Base-by-base conservation (phyloP, 2,888 invertebrate species). In the Lasioglossum lativentre region DNA sequence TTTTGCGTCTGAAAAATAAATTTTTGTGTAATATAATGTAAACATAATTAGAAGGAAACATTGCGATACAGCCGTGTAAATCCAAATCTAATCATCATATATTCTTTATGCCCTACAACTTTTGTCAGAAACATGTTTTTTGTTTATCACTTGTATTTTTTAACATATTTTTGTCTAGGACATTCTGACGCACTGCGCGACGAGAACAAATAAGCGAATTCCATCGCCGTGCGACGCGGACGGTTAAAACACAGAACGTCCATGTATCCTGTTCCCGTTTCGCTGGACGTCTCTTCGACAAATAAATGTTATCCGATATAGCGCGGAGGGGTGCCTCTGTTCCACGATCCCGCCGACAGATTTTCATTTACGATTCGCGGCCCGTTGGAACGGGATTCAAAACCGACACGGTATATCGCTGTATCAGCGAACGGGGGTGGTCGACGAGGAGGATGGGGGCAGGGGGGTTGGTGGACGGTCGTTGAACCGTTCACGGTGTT, bases 341-440 rank as follows among this genome's bases (percentile, higher is more conserved):
- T 84, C 68, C 79, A 30, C 71, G 74, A 68, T 12, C 66, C 75
- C 70, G 80, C 75, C 84, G 86, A 85, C 85, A 89, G 80, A 90
- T 90, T 90, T 90, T 89, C 91, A 91, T 90, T 90, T 90, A 85
- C 86, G 74, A 77, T 89, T 85, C 82, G 87, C 76, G 80, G 73
- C 34, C 68, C 47, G 38, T n/a, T 34, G 71, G 77, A 75, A 52
- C 78, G 75, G 85, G 80, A 86, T 89, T 90, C 85, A 89, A 89
- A 90, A 85, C 70, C 78, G 80, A 86, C 80, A 82, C 71, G 83
- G 80, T 80, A 86, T 85, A 86, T 85, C 82, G 80, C 77, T 88
- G 85, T 86, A 90, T 87, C 90, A 87, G 82, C 78, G 78, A 34
- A 19, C 30, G 66, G 30, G 66, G 66, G 52, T 52, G 66, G 66